Evolutionary conservation across 2,888 invertebrate species (phyloP), one percentile per base, ranked within the genome.

Genomic region (Rhingia rostrata): DNA sequence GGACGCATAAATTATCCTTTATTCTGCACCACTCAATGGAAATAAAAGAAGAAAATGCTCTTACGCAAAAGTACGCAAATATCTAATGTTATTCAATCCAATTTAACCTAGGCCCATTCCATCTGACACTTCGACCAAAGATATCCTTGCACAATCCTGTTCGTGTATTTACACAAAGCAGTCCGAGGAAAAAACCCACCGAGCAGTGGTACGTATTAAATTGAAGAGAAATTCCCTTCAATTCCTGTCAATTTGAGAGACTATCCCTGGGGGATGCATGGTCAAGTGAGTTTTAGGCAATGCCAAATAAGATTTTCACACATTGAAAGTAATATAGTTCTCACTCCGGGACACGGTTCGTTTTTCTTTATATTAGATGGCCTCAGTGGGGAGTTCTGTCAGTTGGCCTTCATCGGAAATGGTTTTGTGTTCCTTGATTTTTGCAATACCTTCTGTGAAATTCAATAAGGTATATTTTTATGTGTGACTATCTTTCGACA

Each of bases 241-340:
- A 85, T 85, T 85, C 75, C 85, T 85, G 85, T 81, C 85, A 85
- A 85, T 85, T 85, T 85, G 61, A 85, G 85, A 70, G 61, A 69
- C 32, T 72, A 72, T 85, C 81, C 80, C 80, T 77, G 35, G 75
- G 80, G 84, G 85, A 75, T 80, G 75, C 75, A 85, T 85, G 85
- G 85, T 85, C 85, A 85, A 85, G 81, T 85, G 85, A 85, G 85
- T 77, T 56, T 81, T 85, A 72, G 75, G 85, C 77, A 77, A 85
- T 77, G 77, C 85, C 72, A 80, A 85, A 75, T 81, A 81, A 85
- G 81, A 81, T 85, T 81, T 85, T 85, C 85, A 81, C 85, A 85
- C 85, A 84, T 84, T 84, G 84, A 80, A 80, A 75, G 70, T 84
- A 84, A 84, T 84, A 84, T 70, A 66, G 43, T 78, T 45, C 66